These are phyloP conservation scores for Polyodon spathula DNA, from an alignment of 2,113 vertebrate species.

Conservation along the genomic window DNA sequence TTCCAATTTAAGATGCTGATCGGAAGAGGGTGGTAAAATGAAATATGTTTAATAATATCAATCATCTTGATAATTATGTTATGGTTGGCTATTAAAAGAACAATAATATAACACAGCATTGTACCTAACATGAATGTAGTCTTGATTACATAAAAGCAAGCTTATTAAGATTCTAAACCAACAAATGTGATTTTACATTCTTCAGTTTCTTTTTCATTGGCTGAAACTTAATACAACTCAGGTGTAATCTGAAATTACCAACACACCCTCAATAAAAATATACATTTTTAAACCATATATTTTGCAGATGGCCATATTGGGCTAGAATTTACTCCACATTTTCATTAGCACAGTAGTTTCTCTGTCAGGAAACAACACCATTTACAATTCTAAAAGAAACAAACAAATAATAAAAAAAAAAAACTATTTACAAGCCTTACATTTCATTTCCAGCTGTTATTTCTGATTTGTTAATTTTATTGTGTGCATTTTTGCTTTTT, in stretches of 20 bases:
- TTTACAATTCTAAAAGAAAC: neutral
- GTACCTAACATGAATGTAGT: neutral
- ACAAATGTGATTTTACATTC: neutral
- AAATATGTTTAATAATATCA: neutral
- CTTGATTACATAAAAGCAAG: neutral
- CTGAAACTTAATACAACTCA: too few species aligned
- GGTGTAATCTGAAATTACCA: too few species aligned
- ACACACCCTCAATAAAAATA: too few species aligned
- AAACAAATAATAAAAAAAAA: neutral
- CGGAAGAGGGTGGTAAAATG: neutral
- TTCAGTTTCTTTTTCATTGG: neutral
- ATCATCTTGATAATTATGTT: neutral
- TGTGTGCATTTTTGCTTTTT: too few species aligned
- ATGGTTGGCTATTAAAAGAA: neutral
- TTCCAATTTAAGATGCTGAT: neutral
- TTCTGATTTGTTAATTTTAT: too few species aligned
- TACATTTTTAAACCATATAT: too few species aligned
- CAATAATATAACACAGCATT: neutral
- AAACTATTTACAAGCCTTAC: too few species aligned
- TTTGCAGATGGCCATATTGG: too few species aligned
- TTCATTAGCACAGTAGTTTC: too few species aligned
- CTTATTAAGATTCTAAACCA: neutral
- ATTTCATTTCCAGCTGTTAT: too few species aligned
- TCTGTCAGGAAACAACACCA: neutral
- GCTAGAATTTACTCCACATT: too few species aligned